Percentiles rank a stretch among this genome's conserved stretches.
Conservation (phyloP, 1,140 invertebrate species). For the Trigoniulus corallinus region DNA sequence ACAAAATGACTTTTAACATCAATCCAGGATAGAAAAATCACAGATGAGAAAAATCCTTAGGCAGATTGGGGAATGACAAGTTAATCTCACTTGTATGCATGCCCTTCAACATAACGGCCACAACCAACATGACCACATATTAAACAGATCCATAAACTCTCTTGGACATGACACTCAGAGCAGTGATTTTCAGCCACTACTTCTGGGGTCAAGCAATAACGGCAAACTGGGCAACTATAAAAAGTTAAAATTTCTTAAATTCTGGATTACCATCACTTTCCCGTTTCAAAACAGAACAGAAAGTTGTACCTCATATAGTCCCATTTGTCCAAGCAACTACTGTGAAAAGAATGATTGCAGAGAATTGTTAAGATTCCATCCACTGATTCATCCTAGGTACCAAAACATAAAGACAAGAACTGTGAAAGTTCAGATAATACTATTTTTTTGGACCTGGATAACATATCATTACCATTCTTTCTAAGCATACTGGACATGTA, state of each 20-base stretch:
- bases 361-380: slow-evolving; percentile 94
- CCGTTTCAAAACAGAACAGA: too few species aligned
- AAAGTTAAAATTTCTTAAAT: neutral
- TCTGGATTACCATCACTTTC: neutral
- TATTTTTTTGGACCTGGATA: neutral
- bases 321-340: slow-evolving; percentile 87
- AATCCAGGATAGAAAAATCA: slow-evolving; percentile 3
- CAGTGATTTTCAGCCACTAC: slow-evolving; percentile 63
- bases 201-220: slow-evolving; percentile 87
- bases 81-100: slow-evolving; percentile 50
- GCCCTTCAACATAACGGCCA: slow-evolving; percentile 57
- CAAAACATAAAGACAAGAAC: neutral
- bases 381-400: slow-evolving; percentile 82
- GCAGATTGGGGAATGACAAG: too few species aligned
- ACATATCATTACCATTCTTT: slow-evolving; percentile 52
- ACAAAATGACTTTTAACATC: slow-evolving; percentile 60
- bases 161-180: slow-evolving; percentile 53
- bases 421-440: neutral
- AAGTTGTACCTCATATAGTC: slow-evolving; percentile 56
- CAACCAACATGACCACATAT: slow-evolving; percentile 98
- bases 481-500: slow-evolving; percentile 92
- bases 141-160: slow-evolving; percentile 89
- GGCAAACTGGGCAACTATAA: slow-evolving; percentile 43
- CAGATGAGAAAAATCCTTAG: too few species aligned
- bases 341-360: slow-evolving; percentile 97